These are phyloP conservation scores for Melolontha melolontha DNA, from an alignment of 2,888 invertebrate species.

Conservation along the genomic window DNA sequence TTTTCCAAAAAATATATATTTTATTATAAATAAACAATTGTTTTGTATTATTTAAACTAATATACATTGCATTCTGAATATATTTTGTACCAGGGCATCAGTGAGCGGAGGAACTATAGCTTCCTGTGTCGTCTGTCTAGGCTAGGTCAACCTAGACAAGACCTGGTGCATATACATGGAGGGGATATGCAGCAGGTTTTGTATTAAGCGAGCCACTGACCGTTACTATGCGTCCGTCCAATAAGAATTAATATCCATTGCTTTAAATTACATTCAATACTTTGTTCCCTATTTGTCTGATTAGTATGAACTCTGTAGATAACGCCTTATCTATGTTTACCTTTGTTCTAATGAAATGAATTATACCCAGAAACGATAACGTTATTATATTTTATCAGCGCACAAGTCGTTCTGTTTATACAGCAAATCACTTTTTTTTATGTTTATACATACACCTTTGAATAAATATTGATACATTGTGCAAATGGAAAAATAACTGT, in stretches of 20 bases:
- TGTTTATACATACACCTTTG: not conserved
- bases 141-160: slow-evolving; percentile 49
- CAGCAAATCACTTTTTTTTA: too few species aligned
- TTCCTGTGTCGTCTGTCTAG: slow-evolving; percentile 53
- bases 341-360: not conserved
- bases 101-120: slow-evolving; percentile 51
- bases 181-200: slow-evolving; percentile 30
- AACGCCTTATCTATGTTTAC: slow-evolving; percentile 20
- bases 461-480: slow-evolving; percentile 20
- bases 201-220: slow-evolving; percentile 22
- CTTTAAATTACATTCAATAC: slow-evolving; percentile 6
- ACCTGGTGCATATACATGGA: slow-evolving; percentile 17
- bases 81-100: slow-evolving; percentile 63
- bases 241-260: slow-evolving; percentile 18
- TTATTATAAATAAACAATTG: slow-evolving; percentile 63
- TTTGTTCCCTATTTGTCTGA: slow-evolving; percentile 6
- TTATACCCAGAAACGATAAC: too few species aligned
- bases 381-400: too few species aligned
- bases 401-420: too few species aligned
- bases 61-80: slow-evolving; percentile 66
- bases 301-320: slow-evolving; percentile 2
- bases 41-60: slow-evolving; percentile 66
- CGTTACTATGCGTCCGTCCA: slow-evolving; percentile 5
- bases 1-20: slow-evolving; percentile 49
- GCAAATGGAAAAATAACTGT: too few species aligned